Evolutionary conservation across 2,888 invertebrate species (phyloP), one percentile per base, ranked within the genome.

Genomic region (Lepidocyrtinus sp.): DNA sequence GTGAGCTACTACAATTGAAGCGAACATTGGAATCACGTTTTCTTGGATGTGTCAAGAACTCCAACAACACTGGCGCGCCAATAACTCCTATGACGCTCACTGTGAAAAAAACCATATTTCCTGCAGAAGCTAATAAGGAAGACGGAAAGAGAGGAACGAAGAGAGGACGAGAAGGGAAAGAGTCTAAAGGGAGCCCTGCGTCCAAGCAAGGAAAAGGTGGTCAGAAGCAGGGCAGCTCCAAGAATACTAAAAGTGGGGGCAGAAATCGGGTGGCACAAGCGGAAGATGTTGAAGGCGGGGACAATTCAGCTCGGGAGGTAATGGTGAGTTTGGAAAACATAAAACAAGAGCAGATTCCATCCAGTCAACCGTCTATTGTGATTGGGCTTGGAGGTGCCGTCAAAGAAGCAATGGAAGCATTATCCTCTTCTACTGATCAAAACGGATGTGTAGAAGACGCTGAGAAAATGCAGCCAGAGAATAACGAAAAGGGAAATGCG

Each of bases 1-100:
- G 79, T 65, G 86, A 86, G 62, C 45, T 86, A 7, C 59, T 86
- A 0, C 36, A 22, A 2, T 50, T 86, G 59, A 86, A 86, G 63
- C 55, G 84, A 21, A 15, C 1, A 12, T 62, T 86, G 25, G 9
- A 77, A 27, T 25, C 45, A 0, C 75, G 82, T 2, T 63, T 55
- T n/a, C 17, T 55, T 7, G 55, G 55, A 55, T 55, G 55, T n/a
- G n/a, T n/a, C n/a, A n/a, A n/a, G n/a, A n/a, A n/a, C n/a, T n/a
- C n/a, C 59, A 7, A 50, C 15, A 50, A 50, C 15, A 59, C 12
- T 50, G 15, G 15, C 1, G 50, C 5, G 1, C 15, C 59, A 59
- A 9, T 21, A 12, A 5, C 59, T 59, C 59, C 59, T 9, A 59
- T 22, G 21, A 21, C 3, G 21, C 21, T n/a, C 59, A 59, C 9